phyloP scores from a whole-genome alignment of 1,140 invertebrate genomes.

The Thaumatotibia leucotreta region DNA sequence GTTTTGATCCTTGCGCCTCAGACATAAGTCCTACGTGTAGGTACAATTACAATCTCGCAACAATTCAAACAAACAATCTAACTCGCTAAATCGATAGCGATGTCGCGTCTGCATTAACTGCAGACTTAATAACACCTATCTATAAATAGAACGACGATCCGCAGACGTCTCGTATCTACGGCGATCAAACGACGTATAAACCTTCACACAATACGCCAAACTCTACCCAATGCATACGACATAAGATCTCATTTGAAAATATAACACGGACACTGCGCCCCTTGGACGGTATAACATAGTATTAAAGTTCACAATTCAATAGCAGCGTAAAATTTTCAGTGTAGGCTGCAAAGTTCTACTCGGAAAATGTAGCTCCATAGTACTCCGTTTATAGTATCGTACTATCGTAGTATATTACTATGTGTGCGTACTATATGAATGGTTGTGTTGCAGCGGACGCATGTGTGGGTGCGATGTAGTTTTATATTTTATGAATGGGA shows the following conservation, averaged over 20 bases:
- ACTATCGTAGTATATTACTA: constrained; percentile 59
- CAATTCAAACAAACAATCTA: constrained; percentile 3
- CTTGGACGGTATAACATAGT: neutral
- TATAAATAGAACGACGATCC: constrained; percentile 4
- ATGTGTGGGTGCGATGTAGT: constrained; percentile 5
- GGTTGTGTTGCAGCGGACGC: constrained; percentile 23
- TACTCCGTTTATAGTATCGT: constrained; percentile 70
- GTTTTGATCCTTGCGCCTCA: no score
- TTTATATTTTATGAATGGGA: constrained; percentile 18
- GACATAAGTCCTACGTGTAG: no score
- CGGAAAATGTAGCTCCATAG: constrained; percentile 62
- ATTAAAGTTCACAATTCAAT: neutral
- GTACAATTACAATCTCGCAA: neutral
- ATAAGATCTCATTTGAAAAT: no score
- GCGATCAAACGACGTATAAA: neutral
- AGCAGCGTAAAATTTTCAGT: neutral
- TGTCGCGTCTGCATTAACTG: constrained; percentile 3
- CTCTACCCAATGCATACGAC: no score
- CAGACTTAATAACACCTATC: constrained; percentile 1
- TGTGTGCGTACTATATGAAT: constrained; percentile 38
- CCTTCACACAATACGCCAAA: neutral
- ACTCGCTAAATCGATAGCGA: constrained; percentile 1
- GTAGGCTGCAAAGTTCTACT: constrained; percentile 4
- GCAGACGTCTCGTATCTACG: constrained; percentile 6
- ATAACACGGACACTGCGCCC: no score